Percentiles rank a stretch among this genome's conserved stretches.
phyloP scores from a whole-genome alignment of 2,113 vertebrate species.

The Gnathonemus echidnorhynchus region DNA sequence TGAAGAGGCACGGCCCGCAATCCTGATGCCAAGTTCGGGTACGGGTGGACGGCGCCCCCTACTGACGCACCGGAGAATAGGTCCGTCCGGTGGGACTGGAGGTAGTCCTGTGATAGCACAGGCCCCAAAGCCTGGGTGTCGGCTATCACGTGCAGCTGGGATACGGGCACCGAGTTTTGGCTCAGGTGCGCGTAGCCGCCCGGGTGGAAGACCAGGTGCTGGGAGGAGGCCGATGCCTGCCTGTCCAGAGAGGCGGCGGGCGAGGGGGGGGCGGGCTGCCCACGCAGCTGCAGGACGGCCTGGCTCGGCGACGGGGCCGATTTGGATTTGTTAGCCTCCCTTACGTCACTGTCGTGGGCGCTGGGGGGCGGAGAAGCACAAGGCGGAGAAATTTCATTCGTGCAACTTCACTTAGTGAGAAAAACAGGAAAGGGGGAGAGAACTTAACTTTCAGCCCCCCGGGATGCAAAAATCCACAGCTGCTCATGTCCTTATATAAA shows the following conservation, averaged over 20 bases:
- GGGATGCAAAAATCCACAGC: neutral
- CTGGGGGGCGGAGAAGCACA: slow-evolving; percentile 37
- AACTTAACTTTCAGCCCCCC: neutral
- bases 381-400: neutral
- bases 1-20: slow-evolving; percentile 59
- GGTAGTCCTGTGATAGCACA: slow-evolving; percentile 69
- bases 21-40: slow-evolving; percentile 49
- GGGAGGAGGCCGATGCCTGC: slow-evolving; percentile 43
- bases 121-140: slow-evolving; percentile 68
- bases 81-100: slow-evolving; percentile 63
- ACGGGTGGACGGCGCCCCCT: slow-evolving; percentile 45
- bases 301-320: slow-evolving; percentile 28
- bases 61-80: slow-evolving; percentile 40
- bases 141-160: slow-evolving; percentile 66
- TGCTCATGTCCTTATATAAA: neutral
- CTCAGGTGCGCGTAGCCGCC: slow-evolving; percentile 57
- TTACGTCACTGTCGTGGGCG: slow-evolving; percentile 52
- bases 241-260: neutral
- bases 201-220: slow-evolving; percentile 73
- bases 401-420: neutral
- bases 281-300: slow-evolving; percentile 37
- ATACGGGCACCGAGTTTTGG: slow-evolving; percentile 54
- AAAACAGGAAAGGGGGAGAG: neutral
- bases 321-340: slow-evolving; percentile 48
- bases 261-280: slow-evolving; percentile 34